Conservation (phyloP, 2,888 invertebrate genomes). For the Luperina nickerlii region DNA sequence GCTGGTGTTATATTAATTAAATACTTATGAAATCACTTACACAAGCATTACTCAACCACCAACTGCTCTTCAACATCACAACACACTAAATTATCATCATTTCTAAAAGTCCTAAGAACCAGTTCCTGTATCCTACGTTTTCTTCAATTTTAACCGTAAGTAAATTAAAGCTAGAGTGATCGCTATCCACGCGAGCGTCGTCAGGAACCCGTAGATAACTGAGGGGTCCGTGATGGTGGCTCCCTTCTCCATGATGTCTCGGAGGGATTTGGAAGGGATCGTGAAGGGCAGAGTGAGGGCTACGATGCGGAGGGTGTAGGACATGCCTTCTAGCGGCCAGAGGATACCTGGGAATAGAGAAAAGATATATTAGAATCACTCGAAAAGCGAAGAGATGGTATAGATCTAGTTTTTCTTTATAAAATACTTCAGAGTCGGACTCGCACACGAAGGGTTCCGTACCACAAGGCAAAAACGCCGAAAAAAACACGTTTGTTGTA, state of each 20-base stretch:
- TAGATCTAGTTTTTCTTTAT: too few relatives aligned
- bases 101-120: constrained; percentile 3
- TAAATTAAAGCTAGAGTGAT: constrained; percentile 90
- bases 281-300: constrained; percentile 94
- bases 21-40: neutral
- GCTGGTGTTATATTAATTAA: neutral
- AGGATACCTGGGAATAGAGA: constrained; percentile 86
- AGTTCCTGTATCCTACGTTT: constrained; percentile 66
- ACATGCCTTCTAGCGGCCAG: constrained; percentile 94
- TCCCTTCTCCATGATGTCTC: constrained; percentile 94
- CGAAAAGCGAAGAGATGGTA: too few relatives aligned
- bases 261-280: constrained; percentile 93
- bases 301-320: constrained; percentile 90
- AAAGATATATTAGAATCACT: too few relatives aligned
- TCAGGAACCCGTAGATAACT: constrained; percentile 94
- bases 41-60: neutral
- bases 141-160: constrained; percentile 83
- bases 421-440: too few relatives aligned
- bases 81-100: neutral
- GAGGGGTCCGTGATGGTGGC: constrained; percentile 92
- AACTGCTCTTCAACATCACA: constrained; percentile 1
- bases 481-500: too few relatives aligned
- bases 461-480: too few relatives aligned
- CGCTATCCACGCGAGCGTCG: constrained; percentile 92
- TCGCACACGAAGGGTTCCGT: too few relatives aligned